Evolutionary conservation across 2,888 invertebrate genomes (phyloP).

Genomic region (Folsomia candida): DNA sequence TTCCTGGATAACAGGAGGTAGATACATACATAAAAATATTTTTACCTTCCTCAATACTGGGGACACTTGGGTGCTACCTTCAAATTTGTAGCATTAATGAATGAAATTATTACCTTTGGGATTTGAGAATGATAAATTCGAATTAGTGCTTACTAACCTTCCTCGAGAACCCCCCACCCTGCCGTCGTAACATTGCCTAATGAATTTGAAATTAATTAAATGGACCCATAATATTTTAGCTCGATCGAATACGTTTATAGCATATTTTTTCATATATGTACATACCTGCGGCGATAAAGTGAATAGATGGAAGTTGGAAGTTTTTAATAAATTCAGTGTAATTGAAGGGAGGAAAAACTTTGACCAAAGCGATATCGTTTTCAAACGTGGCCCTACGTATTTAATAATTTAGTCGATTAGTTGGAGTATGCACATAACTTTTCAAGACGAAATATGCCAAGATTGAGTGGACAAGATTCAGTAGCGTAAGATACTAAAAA

Average conservation of each 20-base stretch:
- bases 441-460: neutral
- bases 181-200: slow-evolving; percentile 25
- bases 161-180: slow-evolving; percentile 30
- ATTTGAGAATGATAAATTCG: too few species aligned
- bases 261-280: neutral
- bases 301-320: slow-evolving; percentile 23
- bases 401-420: neutral
- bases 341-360: slow-evolving; percentile 26
- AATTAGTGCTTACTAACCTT: too few species aligned
- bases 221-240: neutral
- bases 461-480: too few species aligned
- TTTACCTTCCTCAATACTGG: slow-evolving; percentile 28
- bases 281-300: slow-evolving; percentile 27
- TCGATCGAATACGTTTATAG: neutral
- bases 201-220: neutral
- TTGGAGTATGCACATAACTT: too few species aligned
- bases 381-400: slow-evolving; percentile 24
- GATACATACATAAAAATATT: too few species aligned
- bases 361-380: slow-evolving; percentile 28
- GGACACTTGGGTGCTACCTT: slow-evolving; percentile 20
- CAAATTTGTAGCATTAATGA: too few species aligned
- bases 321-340: slow-evolving; percentile 15
- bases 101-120: too few species aligned
- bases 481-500: too few species aligned
- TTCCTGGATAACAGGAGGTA: too few species aligned